Evolutionary conservation across 37 sponge, comb jelly and placozoan species (phyloP), one percentile per base, ranked within the genome.

Genomic region (Aphrocallistes beatrix): DNA sequence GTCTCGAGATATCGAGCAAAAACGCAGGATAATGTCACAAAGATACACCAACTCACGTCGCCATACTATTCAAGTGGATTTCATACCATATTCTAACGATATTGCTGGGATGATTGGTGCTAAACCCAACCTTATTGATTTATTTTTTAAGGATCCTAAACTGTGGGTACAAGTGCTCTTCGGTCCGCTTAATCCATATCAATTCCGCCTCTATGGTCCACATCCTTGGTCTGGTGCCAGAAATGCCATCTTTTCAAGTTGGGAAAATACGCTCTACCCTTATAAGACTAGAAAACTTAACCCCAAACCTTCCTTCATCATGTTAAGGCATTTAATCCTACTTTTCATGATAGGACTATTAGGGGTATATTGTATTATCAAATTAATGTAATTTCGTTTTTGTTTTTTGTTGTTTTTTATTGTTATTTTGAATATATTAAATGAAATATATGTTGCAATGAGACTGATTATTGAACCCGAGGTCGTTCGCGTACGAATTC

Each of bases 11-110:
- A 82, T 82, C 21, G 28, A 38, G 8, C 13, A 25, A 28, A 82
- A 82, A 82, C 37, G 39, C n/a, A 23, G 23, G 6, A 16, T 8
- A 40, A 82, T 82, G 83, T 6, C 39, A 9, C n/a, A 8, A 21
- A 3, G 39, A 82, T 82, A 37, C 45, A 82, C 47, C 23, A 39
- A 82, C 13, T 82, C 83, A 9, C 16, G 45, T 6, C 39, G 83
- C 19, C 83, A 82, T 37, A 82, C 83, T 25, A 82, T 82, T 17
- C 45, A 82, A 23, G 83, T 82, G 23, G 75, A 60, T 19, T 60
- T 25, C 21, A 6, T 6, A 13, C 6, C 6, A 25, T 60, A 19
- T 13, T 60, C 17, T 60, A 30, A 60, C 21, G 75, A 60, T 3
- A 60, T 60, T 19, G 25, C 75, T 25, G 34, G n/a, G 10, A 32